Conservation (phyloP, 2,113 vertebrate species). For the Cacatua alba region DNA sequence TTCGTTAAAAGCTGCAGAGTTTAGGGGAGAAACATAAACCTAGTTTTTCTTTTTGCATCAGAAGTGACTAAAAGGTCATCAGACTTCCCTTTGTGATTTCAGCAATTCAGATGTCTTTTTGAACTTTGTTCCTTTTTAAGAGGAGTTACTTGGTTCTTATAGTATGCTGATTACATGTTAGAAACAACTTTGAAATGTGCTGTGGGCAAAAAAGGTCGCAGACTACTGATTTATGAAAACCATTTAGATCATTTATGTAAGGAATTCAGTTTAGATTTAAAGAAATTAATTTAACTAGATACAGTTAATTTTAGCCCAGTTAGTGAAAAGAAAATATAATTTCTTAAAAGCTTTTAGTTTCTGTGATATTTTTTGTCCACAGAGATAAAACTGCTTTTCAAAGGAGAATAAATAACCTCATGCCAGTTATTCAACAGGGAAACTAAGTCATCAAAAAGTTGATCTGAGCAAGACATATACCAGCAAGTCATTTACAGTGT, state of each 20-base stretch:
- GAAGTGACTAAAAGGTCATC: background rate
- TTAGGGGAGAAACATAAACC: background rate
- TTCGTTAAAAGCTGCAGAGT: background rate
- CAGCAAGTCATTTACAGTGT: background rate
- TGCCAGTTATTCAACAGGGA: background rate
- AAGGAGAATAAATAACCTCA: background rate
- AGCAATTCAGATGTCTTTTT: background rate
- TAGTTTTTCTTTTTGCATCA: background rate
- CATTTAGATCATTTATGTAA: background rate
- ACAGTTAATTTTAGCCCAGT: background rate
- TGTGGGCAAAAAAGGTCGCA: background rate
- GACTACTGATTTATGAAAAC: background rate
- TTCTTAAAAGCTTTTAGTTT: background rate
- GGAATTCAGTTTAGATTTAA: background rate
- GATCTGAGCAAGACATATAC: background rate
- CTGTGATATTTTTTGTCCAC: background rate
- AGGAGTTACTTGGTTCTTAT: background rate
- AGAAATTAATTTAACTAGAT: background rate
- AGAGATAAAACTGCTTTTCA: background rate
- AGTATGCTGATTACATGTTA: background rate
- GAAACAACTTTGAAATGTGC: background rate
- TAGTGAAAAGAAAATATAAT: background rate
- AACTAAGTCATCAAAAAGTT: background rate
- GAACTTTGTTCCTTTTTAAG: background rate
- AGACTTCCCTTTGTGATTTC: background rate